These are phyloP conservation scores for Malthinus seriepunctatus DNA, from an alignment of 2,888 invertebrate genomes.

Conservation along the genomic window DNA sequence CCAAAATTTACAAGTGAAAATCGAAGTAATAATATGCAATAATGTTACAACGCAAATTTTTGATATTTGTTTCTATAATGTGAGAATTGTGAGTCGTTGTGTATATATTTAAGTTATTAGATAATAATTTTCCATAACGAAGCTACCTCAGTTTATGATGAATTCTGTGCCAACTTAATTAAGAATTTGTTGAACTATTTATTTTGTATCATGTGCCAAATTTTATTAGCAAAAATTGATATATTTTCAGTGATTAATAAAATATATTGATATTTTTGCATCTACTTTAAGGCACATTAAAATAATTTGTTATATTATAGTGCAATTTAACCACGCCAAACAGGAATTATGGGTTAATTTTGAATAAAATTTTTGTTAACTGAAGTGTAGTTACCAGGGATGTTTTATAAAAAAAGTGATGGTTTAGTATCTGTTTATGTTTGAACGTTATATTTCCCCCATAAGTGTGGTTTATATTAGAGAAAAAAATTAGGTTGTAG, in stretches of 20 bases:
- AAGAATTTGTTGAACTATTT: conserved; percentile 23
- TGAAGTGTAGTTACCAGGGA: conserved; percentile 40
- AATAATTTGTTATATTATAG: conserved; percentile 24
- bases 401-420: conserved; percentile 34
- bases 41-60: conserved; percentile 53
- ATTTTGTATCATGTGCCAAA: conserved; percentile 31
- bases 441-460: conserved; percentile 34
- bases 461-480: conserved; percentile 36
- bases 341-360: conserved; percentile 13
- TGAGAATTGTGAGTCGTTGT: conserved; percentile 46
- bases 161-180: conserved; percentile 36
- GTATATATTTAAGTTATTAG: conserved; percentile 50
- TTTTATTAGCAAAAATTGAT: conserved; percentile 24
- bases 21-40: conserved; percentile 46
- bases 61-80: conserved; percentile 50
- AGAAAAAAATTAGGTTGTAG: conserved; percentile 28
- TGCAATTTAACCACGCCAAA: conserved; percentile 28
- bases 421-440: conserved; percentile 37
- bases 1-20: conserved; percentile 9
- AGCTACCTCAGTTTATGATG: conserved; percentile 54
- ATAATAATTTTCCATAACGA: conserved; percentile 51
- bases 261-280: conserved; percentile 15
- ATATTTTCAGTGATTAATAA: conserved; percentile 18
- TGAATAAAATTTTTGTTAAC: conserved; percentile 22
- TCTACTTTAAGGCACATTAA: conserved; percentile 15